Percentiles rank a stretch among this genome's conserved stretches.
phyloP scores from a whole-genome alignment of 2,113 vertebrate genomes.

The Thalassoma bifasciatum region DNA sequence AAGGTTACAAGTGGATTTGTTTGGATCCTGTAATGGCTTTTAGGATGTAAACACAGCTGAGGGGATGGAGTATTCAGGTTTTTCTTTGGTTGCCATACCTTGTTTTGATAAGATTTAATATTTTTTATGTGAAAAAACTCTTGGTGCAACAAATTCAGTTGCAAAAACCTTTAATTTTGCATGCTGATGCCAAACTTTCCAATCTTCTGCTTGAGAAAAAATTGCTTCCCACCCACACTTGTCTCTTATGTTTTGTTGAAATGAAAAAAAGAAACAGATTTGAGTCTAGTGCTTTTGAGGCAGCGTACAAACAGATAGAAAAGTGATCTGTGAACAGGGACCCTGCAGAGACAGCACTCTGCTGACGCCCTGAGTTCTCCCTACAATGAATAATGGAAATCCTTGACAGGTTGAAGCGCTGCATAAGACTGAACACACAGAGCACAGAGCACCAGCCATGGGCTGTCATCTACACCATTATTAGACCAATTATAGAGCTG shows the following conservation, averaged over 20 bases:
- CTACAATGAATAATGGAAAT: constrained; percentile 49
- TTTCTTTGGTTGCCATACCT: too few relatives aligned
- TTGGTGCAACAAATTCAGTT: not conserved
- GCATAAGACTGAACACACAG: constrained; percentile 26
- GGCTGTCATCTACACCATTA: constrained; percentile 40
- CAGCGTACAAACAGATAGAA: constrained; percentile 11
- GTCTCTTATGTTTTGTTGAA: not conserved
- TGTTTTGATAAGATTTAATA: too few relatives aligned
- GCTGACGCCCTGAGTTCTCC: not conserved
- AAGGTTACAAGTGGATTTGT: constrained; percentile 54
- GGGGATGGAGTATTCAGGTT: constrained; percentile 11
- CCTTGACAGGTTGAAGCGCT: constrained; percentile 33
- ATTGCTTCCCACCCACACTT: not conserved
- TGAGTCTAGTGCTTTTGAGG: not conserved
- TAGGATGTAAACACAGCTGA: constrained; percentile 9
- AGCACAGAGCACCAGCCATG: constrained; percentile 12
- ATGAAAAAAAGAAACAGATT: not conserved
- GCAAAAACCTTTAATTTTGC: not conserved
- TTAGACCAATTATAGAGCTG: constrained; percentile 58
- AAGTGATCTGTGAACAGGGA: constrained; percentile 6
- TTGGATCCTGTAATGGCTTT: constrained; percentile 12
- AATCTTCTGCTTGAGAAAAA: not conserved
- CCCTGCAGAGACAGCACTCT: constrained; percentile 17
- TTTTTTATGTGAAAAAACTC: not conserved
- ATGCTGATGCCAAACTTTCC: not conserved